These are phyloP conservation scores for Harpalus rubripes DNA, from an alignment of 2,888 invertebrate species.

Conservation along the genomic window DNA sequence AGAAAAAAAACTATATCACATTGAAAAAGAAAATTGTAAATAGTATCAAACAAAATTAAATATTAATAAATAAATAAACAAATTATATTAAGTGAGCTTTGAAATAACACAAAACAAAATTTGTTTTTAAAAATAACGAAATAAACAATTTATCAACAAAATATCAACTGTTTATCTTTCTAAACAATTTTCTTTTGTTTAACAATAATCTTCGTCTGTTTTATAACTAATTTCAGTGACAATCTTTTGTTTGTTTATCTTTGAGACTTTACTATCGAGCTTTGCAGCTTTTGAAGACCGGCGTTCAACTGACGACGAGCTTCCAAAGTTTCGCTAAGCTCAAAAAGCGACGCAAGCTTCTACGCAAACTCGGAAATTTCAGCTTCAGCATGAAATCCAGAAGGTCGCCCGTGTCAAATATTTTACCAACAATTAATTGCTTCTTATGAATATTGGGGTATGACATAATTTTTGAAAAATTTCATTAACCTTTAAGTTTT, in stretches of 20 bases:
- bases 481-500: not conserved
- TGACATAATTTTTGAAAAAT: slow-evolving; percentile 10
- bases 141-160: slow-evolving; percentile 1
- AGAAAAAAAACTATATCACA: not conserved
- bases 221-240: not conserved
- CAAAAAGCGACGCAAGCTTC: slow-evolving; percentile 10
- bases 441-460: not conserved
- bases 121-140: not conserved
- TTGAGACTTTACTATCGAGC: slow-evolving; percentile 9
- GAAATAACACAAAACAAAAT: not conserved
- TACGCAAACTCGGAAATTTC: slow-evolving; percentile 47
- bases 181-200: not conserved
- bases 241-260: slow-evolving; percentile 32
- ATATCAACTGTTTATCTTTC: not conserved
- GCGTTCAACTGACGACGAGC: slow-evolving; percentile 56
- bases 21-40: not conserved
- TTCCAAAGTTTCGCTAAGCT: slow-evolving; percentile 45
- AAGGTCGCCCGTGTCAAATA: slow-evolving; percentile 51
- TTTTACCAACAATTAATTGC: slow-evolving; percentile 27
- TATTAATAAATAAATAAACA: not conserved
- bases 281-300: slow-evolving; percentile 35
- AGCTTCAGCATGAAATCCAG: not conserved
- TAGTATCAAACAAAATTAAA: not conserved
- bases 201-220: not conserved
- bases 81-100: not conserved